These are phyloP conservation scores for Malacoctenus gilli DNA, from an alignment of 2,797 vertebrate genomes.

Conservation along the genomic window DNA sequence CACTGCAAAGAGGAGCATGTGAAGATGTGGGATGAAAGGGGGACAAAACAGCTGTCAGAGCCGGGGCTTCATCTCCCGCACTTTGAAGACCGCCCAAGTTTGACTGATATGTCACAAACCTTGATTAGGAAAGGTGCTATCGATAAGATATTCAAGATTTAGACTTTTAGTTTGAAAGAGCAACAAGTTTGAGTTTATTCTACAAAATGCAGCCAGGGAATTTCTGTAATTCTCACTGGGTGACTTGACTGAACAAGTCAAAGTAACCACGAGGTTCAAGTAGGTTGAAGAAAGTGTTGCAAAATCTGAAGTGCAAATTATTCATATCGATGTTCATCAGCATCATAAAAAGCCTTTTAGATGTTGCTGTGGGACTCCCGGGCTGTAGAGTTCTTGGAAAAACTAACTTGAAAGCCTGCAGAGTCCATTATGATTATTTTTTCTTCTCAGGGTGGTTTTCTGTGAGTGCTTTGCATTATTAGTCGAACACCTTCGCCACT, in stretches of 20 bases:
- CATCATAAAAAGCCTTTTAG: constrained; percentile 22
- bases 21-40: no score
- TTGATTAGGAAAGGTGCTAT: no score
- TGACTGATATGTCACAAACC: no score
- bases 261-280: not conserved
- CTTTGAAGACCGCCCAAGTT: no score
- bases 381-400: constrained; percentile 12
- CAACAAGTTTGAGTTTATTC: no score
- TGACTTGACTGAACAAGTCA: not conserved
- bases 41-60: no score
- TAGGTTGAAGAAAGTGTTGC: constrained; percentile 1
- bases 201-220: no score
- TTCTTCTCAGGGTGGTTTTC: constrained; percentile 5
- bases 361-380: not conserved
- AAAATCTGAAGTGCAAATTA: constrained; percentile 6
- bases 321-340: constrained; percentile 4
- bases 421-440: constrained; percentile 25
- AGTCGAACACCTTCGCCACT: constrained; percentile 13
- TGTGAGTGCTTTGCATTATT: constrained; percentile 20
- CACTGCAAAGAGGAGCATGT: no score
- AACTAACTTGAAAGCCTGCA: constrained; percentile 27
- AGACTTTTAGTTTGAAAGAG: no score
- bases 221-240: no score
- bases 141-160: no score
- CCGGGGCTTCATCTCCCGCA: no score